These are phyloP conservation scores for Chiroxiphia lanceolata DNA, from an alignment of 2,797 vertebrate species.

Conservation along the genomic window DNA sequence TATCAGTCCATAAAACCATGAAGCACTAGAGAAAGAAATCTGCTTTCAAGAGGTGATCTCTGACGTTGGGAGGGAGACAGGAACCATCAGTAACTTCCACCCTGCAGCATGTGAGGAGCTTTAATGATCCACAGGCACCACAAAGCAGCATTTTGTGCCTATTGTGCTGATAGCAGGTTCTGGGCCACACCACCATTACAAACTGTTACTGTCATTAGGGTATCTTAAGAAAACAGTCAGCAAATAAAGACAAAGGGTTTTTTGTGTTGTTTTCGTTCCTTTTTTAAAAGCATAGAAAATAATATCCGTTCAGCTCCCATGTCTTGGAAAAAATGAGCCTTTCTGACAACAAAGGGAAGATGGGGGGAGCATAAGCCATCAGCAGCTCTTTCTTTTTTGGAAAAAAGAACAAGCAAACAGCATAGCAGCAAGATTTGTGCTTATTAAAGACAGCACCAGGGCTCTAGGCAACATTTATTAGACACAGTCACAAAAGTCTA, in stretches of 20 bases:
- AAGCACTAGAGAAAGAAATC: not conserved
- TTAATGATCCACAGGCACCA: not conserved
- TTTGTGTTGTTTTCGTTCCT: not conserved
- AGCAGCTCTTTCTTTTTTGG: not conserved
- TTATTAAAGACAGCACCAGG: not conserved
- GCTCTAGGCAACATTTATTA: slow-evolving; percentile 27
- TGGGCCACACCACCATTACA: not conserved
- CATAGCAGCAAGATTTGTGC: not conserved
- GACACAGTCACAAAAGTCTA: not conserved
- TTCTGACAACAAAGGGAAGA: not conserved
- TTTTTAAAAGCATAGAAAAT: not conserved
- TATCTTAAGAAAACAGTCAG: not conserved
- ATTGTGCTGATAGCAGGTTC: slow-evolving; percentile 21
- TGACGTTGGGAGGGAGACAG: not conserved
- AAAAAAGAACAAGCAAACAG: slow-evolving; percentile 6
- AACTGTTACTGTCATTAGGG: not conserved
- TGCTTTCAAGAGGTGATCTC: not conserved
- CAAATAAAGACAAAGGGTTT: not conserved
- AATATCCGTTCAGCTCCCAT: not conserved
- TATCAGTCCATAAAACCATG: not conserved
- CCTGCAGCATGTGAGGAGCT: slow-evolving; percentile 1
- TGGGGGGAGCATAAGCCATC: not conserved
- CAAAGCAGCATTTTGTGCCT: slow-evolving; percentile 7
- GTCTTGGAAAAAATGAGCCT: not conserved
- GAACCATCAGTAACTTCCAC: not conserved